A percentile compares a stretch with the other conserved stretches of the same genome.
Conservation (phyloP, 1,140 invertebrate genomes). For the Hirudo medicinalis region DNA sequence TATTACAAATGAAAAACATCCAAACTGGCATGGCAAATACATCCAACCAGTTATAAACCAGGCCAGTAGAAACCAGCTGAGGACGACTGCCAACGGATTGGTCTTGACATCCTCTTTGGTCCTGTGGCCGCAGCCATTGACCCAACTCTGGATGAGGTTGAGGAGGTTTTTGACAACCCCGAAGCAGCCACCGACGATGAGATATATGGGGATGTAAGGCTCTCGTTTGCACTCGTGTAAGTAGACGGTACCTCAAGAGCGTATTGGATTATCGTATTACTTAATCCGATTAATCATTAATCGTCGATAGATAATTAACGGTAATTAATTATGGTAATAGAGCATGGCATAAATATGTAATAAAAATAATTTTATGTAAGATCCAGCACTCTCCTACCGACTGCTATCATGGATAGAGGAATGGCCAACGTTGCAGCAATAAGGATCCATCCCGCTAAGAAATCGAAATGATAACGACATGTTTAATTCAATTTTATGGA, state of each 20-base stretch:
- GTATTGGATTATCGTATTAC: background rate
- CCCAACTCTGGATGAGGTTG: conserved; percentile 45
- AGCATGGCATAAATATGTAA: no score
- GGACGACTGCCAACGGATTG: conserved; percentile 48
- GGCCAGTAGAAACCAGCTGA: conserved; percentile 54
- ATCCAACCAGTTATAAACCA: conserved; percentile 58
- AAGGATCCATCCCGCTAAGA: conserved; percentile 49
- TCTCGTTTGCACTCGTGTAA: conserved; percentile 63
- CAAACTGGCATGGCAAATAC: background rate
- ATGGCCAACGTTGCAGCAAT: conserved; percentile 50
- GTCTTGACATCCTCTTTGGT: conserved; percentile 45
- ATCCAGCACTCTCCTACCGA: conserved; percentile 36
- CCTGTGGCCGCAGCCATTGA: conserved; percentile 43
- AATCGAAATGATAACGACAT: background rate
- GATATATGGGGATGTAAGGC: conserved; percentile 62
- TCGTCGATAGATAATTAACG: background rate
- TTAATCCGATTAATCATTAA: conserved; percentile 1
- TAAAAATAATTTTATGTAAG: background rate
- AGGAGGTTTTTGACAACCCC: conserved; percentile 57
- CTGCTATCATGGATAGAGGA: conserved; percentile 51
- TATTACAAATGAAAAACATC: conserved; percentile 4
- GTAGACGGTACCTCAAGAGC: conserved; percentile 56
- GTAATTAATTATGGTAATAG: background rate
- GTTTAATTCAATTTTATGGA: background rate
- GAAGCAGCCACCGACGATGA: conserved; percentile 63